These are phyloP conservation scores for Palloptera scutellata DNA, from an alignment of 2,888 invertebrate genomes.

Conservation along the genomic window DNA sequence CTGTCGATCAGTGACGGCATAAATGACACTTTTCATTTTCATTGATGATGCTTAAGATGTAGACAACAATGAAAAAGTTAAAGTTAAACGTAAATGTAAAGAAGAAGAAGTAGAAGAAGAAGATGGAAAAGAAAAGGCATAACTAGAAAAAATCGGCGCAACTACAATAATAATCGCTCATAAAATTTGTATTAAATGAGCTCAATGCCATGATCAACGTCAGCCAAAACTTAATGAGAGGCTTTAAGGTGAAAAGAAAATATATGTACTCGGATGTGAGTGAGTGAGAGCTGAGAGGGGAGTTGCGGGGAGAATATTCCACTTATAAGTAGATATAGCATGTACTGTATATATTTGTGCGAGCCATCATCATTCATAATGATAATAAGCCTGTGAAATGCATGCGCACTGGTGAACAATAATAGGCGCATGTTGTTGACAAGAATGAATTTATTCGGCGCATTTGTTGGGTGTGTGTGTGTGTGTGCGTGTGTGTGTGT, in stretches of 20 bases:
- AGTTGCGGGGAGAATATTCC: too few species aligned
- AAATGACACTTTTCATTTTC: conserved; percentile 36
- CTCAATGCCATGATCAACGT: too few species aligned
- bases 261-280: too few species aligned
- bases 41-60: conserved; percentile 32
- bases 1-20: conserved; percentile 12
- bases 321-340: too few species aligned
- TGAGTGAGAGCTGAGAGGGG: too few species aligned
- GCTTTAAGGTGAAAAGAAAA: too few species aligned
- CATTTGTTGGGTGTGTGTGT: conserved; percentile 3
- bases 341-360: too few species aligned
- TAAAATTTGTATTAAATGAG: too few species aligned
- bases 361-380: not conserved
- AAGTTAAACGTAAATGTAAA: too few species aligned
- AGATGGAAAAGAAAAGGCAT: not conserved
- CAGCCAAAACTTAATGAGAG: too few species aligned
- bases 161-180: too few species aligned
- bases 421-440: not conserved
- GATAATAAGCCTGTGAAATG: conserved; percentile 20
- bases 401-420: conserved; percentile 1
- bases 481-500: conserved; percentile 13
- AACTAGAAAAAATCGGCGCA: too few species aligned
- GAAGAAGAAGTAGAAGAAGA: not conserved
- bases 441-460: not conserved
- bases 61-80: conserved; percentile 8